Evolutionary conservation across 2,888 invertebrate species (phyloP).

Genomic region (Drosophila kambysellisi): DNA sequence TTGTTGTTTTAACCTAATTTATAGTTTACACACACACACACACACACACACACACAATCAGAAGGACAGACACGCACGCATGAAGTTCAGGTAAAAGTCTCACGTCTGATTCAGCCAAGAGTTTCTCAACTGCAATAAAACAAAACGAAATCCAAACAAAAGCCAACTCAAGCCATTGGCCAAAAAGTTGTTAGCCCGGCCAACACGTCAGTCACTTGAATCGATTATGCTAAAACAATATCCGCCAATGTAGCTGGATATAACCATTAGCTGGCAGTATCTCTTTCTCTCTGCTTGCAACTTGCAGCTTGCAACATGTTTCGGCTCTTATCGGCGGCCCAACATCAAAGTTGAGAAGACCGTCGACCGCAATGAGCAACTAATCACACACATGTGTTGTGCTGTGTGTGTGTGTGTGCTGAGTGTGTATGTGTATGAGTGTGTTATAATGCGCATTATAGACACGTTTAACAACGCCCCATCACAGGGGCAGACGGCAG

Average conservation of each 20-base stretch:
- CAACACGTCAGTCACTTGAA: constrained; percentile 70
- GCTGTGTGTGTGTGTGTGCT: constrained; percentile 24
- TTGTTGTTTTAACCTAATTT: constrained; percentile 79
- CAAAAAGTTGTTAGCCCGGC: constrained; percentile 50
- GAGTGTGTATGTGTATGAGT: constrained; percentile 16
- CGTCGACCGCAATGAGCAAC: constrained; percentile 23
- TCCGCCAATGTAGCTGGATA: constrained; percentile 73
- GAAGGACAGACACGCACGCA: constrained; percentile 20
- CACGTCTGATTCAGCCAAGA: constrained; percentile 57
- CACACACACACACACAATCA: constrained; percentile 26
- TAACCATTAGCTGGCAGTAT: constrained; percentile 60
- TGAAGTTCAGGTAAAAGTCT: constrained; percentile 54
- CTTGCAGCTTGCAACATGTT: constrained; percentile 48
- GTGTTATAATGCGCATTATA: constrained; percentile 72
- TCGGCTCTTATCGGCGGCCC: constrained; percentile 56
- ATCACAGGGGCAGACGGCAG: constrained; percentile 27
- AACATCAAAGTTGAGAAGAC: constrained; percentile 64
- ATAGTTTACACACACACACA: constrained; percentile 64
- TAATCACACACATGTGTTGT: constrained; percentile 23
- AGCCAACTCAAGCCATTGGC: constrained; percentile 39
- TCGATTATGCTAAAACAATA: constrained; percentile 84
- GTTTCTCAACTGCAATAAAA: constrained; percentile 76
- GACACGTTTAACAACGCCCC: constrained; percentile 77
- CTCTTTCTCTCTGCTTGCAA: constrained; percentile 37
- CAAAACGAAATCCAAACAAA: constrained; percentile 64